A percentile compares a stretch with the other conserved stretches of the same genome.
Evolutionary conservation across 2,113 vertebrate species (phyloP).

Genomic region (Caloenas nicobarica): DNA sequence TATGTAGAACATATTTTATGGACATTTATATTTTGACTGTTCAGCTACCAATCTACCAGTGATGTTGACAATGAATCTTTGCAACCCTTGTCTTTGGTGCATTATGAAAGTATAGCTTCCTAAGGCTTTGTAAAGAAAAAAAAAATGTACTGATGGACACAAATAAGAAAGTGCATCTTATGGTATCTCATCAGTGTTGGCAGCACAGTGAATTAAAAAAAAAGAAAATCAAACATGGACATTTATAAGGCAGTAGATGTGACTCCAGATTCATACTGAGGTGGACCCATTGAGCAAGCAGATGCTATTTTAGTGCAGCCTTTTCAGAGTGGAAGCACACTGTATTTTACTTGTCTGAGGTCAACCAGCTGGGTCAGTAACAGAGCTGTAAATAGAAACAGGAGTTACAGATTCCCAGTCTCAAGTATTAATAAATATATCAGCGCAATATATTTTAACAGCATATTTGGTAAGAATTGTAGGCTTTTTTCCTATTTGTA

Average conservation of each 20-base stretch:
- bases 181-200: background rate
- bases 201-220: background rate
- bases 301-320: conserved; percentile 10
- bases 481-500: background rate
- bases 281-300: conserved; percentile 27
- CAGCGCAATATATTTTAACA: conserved; percentile 42
- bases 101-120: background rate
- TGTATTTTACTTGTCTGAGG: conserved; percentile 22
- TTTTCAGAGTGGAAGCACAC: conserved; percentile 36
- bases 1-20: background rate
- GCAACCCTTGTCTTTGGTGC: background rate
- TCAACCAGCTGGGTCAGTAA: conserved; percentile 12
- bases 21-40: background rate
- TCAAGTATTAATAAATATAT: conserved; percentile 54
- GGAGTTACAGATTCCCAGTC: conserved; percentile 29
- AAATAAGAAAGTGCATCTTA: background rate
- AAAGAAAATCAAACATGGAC: background rate
- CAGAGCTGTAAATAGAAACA: conserved; percentile 21
- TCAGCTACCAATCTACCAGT: background rate
- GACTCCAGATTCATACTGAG: background rate
- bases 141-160: background rate
- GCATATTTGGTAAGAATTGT: conserved; percentile 23
- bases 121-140: background rate
- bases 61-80: background rate
- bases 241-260: background rate